Conservation (phyloP, 2,888 invertebrate species). For the Cephus nigrinus region DNA sequence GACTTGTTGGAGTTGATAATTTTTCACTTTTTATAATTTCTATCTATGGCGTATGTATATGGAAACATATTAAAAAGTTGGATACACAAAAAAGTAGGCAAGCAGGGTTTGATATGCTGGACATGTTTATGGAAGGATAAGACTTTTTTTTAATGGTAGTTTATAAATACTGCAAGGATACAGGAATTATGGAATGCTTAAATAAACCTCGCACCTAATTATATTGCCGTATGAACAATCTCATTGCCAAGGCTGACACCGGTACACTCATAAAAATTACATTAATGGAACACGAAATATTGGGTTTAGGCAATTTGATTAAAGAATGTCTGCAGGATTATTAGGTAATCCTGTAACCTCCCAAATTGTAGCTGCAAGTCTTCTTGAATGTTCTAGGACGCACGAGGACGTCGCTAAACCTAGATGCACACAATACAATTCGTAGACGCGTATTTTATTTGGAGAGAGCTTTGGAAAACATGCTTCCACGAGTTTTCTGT, state of each 20-base stretch:
- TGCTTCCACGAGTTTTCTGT: conserved; percentile 72
- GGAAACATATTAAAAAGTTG: neutral
- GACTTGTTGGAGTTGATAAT: neutral
- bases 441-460: conserved; percentile 77
- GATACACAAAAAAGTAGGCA: neutral
- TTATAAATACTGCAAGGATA: conserved; percentile 44
- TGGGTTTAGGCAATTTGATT: conserved; percentile 37
- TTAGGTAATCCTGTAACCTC: conserved; percentile 77
- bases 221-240: neutral
- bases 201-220: neutral
- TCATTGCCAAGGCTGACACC: neutral
- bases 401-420: conserved; percentile 85
- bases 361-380: conserved; percentile 83
- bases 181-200: conserved; percentile 13
- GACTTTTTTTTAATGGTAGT: conserved; percentile 7
- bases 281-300: neutral
- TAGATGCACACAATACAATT: conserved; percentile 86
- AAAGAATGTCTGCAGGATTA: conserved; percentile 73
- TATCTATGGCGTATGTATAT: neutral
- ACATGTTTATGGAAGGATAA: neutral
- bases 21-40: neutral
- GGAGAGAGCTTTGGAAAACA: conserved; percentile 76
- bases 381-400: conserved; percentile 85
- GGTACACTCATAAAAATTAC: neutral
- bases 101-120: neutral